Conservation (phyloP, 2,888 invertebrate species). For the Dromius quadrimaculatus region DNA sequence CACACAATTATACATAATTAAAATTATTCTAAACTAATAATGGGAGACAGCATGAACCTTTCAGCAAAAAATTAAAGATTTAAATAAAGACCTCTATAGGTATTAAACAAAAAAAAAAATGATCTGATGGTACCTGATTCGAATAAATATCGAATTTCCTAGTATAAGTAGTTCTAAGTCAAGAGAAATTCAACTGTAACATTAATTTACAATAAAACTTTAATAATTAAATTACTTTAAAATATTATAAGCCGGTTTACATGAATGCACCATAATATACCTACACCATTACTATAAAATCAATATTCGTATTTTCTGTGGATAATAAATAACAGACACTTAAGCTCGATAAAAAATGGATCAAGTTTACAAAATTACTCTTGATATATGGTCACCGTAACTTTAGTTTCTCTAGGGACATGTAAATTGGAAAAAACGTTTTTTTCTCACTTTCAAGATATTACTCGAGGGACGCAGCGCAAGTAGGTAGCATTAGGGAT, state of each 20-base stretch:
- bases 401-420: background rate
- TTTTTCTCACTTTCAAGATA: conserved; percentile 42
- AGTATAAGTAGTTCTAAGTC: background rate
- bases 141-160: background rate
- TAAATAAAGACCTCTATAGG: no score
- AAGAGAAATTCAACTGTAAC: no score
- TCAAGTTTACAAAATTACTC: conserved; percentile 21
- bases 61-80: no score
- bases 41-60: no score
- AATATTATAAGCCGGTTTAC: background rate
- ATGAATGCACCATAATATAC: conserved; percentile 3
- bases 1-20: no score
- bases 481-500: conserved; percentile 10
- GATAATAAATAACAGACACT: conserved; percentile 38
- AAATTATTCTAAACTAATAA: no score
- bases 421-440: conserved; percentile 49
- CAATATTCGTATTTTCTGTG: conserved; percentile 4
- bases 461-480: conserved; percentile 27
- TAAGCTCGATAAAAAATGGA: conserved; percentile 33
- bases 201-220: background rate
- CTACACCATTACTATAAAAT: background rate
- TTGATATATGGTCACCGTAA: conserved; percentile 20
- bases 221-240: background rate
- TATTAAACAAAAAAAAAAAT: no score
- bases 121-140: background rate